Evolutionary conservation across 2,113 vertebrate species (phyloP).

Genomic region (Nerophis ophidion): DNA sequence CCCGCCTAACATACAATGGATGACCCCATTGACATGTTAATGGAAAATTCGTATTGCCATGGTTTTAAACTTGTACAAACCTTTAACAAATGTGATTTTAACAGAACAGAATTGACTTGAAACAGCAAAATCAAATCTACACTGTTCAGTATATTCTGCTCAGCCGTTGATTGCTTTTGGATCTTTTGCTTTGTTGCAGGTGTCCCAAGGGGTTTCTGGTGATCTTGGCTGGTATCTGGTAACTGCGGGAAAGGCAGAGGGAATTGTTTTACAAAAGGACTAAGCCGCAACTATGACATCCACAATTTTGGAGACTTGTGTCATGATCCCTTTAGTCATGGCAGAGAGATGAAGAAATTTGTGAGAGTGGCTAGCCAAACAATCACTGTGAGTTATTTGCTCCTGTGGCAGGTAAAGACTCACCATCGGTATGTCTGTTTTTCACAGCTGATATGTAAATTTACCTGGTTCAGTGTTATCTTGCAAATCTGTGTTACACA

Average conservation of each 20-base stretch:
- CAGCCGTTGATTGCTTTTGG: too few species aligned
- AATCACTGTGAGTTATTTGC: conserved; percentile 1
- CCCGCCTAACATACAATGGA: too few species aligned
- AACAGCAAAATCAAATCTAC: too few species aligned
- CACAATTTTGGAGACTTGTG: conserved; percentile 21
- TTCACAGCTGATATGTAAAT: conserved; percentile 24
- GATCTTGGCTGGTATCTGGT: conserved; percentile 17
- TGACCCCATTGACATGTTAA: too few species aligned
- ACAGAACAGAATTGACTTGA: too few species aligned
- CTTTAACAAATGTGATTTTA: too few species aligned
- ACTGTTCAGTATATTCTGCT: too few species aligned
- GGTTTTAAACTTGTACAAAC: too few species aligned
- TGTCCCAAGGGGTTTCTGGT: conserved; percentile 19
- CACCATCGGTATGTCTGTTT: conserved; percentile 7
- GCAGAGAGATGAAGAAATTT: conserved; percentile 16
- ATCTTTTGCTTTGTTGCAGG: conserved; percentile 25
- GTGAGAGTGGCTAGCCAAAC: conserved; percentile 9
- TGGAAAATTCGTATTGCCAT: too few species aligned
- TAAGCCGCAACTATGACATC: conserved; percentile 24
- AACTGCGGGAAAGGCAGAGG: conserved; percentile 22
- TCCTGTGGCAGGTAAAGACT: conserved; percentile 17
- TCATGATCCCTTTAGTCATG: conserved; percentile 30
- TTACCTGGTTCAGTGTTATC: conserved; percentile 12
- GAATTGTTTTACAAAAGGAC: conserved; percentile 38
- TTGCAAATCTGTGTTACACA: conserved; percentile 13